Evolutionary conservation across 1,140 invertebrate species (phyloP), one percentile per base, ranked within the genome.

Genomic region (Listronotus oregonensis): DNA sequence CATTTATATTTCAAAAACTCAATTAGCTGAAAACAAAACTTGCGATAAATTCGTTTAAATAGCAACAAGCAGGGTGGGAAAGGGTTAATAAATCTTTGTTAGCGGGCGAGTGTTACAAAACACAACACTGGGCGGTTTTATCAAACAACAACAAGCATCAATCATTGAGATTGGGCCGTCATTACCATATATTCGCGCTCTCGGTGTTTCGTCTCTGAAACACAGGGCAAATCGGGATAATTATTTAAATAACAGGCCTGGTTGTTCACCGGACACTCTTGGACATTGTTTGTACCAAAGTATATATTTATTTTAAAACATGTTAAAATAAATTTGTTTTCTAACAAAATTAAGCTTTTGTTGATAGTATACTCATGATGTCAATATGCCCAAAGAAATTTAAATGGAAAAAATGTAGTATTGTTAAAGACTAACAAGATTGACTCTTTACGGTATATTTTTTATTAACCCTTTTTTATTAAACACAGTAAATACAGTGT

Each of bases 31-130:
- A 37, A 63, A 57, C 55, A 62, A 70, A 70, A 66, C 47, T 65
- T 50, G 60, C 59, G 61, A 64, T 67, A 67, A 71, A 68, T 68
- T 66, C 54, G 57, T 68, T 67, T 60, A 64, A 71, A 71, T 69
- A 65, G 69, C 59, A 60, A 59, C 64, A 57, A 58, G 64, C 58
- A 51, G 42, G 40, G 60, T 54, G 54, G 50, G 61, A 64, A 64
- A 43, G 62, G 66, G 66, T 71, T 72, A 72, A 72, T 72, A 72
- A 72, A 72, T 72, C 71, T 68, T 67, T 68, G 65, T 70, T 70
- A 67, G 50, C 52, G 51, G 34, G 58, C 42, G 57, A 69, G 62
- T 68, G 66, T 70, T 67, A 65, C 68, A 64, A 70, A 68, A 70
- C 68, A 70, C 39, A 70, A 67, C 63, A 65, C 63, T 44, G 46